Conservation (phyloP, 2,113 vertebrate genomes). For the Coturnix japonica region DNA sequence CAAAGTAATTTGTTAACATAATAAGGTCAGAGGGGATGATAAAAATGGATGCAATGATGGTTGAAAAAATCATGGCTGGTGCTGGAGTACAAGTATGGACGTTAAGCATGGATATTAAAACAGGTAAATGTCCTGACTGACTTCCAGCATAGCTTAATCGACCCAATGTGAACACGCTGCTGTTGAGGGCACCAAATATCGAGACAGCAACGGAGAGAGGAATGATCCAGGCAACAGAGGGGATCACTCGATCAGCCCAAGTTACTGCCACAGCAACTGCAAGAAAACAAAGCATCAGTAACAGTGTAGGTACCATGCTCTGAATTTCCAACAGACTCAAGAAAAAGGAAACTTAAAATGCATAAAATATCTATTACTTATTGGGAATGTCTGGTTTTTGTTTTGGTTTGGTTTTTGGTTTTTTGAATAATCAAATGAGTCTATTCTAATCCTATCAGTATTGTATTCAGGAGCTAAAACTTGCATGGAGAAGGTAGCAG, state of each 20-base stretch:
- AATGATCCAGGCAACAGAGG: constrained; percentile 74
- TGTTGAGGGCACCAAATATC: constrained; percentile 77
- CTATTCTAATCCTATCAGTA: neutral
- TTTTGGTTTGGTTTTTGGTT: neutral
- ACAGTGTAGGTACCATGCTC: neutral
- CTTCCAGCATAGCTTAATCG: constrained; percentile 75
- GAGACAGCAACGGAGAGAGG: constrained; percentile 74
- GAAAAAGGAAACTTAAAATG: neutral
- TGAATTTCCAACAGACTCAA: neutral
- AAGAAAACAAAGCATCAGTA: constrained; percentile 44
- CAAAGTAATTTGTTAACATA: constrained; percentile 75
- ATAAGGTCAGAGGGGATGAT: constrained; percentile 76
- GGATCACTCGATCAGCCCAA: constrained; percentile 77
- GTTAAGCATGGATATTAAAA: constrained; percentile 76
- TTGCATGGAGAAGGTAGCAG: neutral
- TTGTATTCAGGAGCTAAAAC: neutral
- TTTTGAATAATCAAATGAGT: neutral
- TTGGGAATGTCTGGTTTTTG: neutral
- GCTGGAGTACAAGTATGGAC: constrained; percentile 67
- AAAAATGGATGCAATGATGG: constrained; percentile 72
- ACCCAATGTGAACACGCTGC: constrained; percentile 69
- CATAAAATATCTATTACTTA: neutral
- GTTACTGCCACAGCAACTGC: constrained; percentile 78
- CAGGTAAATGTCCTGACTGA: constrained; percentile 75
- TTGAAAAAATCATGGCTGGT: constrained; percentile 76